Conservation (phyloP, 2,113 vertebrate genomes). For the Typhlomys cinereus region DNA sequence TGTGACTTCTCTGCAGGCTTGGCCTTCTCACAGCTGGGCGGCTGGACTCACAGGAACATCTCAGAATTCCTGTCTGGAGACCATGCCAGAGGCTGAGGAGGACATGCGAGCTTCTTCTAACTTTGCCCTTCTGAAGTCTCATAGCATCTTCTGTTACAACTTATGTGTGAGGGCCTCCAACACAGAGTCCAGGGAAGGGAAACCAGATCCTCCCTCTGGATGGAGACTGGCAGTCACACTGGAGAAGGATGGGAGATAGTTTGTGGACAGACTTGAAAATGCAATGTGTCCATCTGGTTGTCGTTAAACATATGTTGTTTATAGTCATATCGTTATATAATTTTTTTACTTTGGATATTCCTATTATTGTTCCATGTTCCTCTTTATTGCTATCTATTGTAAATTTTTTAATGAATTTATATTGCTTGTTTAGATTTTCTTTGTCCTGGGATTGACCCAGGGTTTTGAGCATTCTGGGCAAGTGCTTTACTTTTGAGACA, state of each 20-base stretch:
- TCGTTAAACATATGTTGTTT: not conserved
- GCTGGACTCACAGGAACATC: not conserved
- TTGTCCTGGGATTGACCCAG: not conserved
- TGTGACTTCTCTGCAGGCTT: not conserved
- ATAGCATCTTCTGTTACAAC: not conserved
- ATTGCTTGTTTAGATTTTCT: not conserved
- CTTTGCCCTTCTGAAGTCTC: not conserved
- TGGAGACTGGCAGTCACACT: not conserved
- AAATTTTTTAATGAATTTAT: conserved; percentile 25
- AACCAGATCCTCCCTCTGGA: not conserved
- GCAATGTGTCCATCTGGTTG: not conserved
- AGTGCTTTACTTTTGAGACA: not conserved
- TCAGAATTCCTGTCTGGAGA: not conserved
- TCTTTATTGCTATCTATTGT: conserved; percentile 7
- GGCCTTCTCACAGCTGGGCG: not conserved
- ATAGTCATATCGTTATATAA: not conserved
- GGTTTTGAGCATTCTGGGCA: not conserved
- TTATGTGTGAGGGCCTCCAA: not conserved
- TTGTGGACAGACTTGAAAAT: not conserved
- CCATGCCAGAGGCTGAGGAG: not conserved
- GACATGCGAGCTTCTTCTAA: not conserved
- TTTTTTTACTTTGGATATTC: too few relatives aligned
- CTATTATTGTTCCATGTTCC: not conserved
- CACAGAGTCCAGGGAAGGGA: not conserved
- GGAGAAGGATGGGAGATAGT: not conserved